These are phyloP conservation scores for Cottus gobio DNA, from an alignment of 2,113 vertebrate genomes.

Conservation along the genomic window DNA sequence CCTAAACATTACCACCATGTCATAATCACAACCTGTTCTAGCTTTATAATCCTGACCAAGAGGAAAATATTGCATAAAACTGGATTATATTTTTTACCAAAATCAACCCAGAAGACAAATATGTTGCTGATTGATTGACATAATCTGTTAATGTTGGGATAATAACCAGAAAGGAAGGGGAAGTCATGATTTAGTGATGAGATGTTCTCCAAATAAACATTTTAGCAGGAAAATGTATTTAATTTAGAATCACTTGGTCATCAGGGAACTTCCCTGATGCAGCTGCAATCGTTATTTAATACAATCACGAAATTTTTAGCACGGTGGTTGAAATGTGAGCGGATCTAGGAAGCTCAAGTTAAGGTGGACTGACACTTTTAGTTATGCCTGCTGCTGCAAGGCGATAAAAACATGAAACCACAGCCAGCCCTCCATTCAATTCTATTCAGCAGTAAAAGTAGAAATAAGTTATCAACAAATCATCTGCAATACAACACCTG, in stretches of 20 bases:
- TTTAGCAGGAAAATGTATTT: background rate
- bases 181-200: background rate
- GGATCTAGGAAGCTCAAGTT: conserved; percentile 12
- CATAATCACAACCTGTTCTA: background rate
- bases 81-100: background rate
- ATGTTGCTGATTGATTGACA: background rate
- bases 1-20: background rate
- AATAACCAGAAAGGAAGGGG: background rate
- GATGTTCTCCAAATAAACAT: background rate
- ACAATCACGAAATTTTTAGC: background rate
- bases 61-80: background rate
- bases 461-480: conserved; percentile 35
- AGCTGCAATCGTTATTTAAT: background rate
- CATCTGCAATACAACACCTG: conserved; percentile 15
- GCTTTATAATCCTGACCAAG: background rate
- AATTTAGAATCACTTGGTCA: background rate
- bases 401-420: conserved; percentile 53
- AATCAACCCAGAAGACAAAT: background rate
- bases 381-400: conserved; percentile 37
- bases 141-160: background rate
- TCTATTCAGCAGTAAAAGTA: background rate
- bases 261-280: background rate
- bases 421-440: conserved; percentile 6
- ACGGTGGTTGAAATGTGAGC: conserved; percentile 28
- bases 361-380: conserved; percentile 42